Evolutionary conservation across 2,888 invertebrate genomes (phyloP).

Genomic region (Cerceris rybyensis): DNA sequence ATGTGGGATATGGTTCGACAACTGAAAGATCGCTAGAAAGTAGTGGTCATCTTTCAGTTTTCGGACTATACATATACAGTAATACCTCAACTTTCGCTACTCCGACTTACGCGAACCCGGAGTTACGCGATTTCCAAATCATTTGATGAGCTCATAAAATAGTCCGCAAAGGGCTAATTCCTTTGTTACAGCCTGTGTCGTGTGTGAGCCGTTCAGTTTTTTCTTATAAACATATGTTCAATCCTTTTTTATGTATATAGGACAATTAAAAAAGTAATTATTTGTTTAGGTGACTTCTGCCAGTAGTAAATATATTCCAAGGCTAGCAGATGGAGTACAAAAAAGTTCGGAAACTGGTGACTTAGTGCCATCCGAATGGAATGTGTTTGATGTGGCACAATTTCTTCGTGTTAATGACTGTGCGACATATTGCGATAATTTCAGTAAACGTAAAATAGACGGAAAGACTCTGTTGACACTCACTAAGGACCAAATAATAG

Average conservation of each 20-base stretch:
- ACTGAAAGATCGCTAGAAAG: no score
- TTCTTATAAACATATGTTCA: neutral
- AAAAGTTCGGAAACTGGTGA: slow-evolving; percentile 83
- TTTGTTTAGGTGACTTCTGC: slow-evolving; percentile 81
- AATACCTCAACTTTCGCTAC: no score
- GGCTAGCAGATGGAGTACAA: slow-evolving; percentile 82
- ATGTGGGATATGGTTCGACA: no score
- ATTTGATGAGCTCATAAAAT: no score
- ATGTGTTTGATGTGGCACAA: slow-evolving; percentile 92
- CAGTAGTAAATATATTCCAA: slow-evolving; percentile 84
- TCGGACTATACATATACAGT: no score
- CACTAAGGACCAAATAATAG: slow-evolving; percentile 95
- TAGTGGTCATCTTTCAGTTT: no score
- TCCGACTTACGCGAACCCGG: no score
- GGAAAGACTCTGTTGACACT: slow-evolving; percentile 91
- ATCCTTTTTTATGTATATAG: slow-evolving; percentile 1
- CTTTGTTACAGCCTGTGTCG: no score
- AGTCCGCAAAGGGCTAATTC: no score
- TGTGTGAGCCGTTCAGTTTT: neutral
- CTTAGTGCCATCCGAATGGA: slow-evolving; percentile 89
- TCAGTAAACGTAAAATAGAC: slow-evolving; percentile 87
- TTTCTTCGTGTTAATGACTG: slow-evolving; percentile 95
- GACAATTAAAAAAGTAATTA: slow-evolving; percentile 36
- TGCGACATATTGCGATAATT: slow-evolving; percentile 85
- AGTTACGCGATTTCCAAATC: no score